A percentile compares a stretch with the other conserved stretches of the same genome.
Evolutionary conservation across 1,140 invertebrate genomes (phyloP).

Genomic region (Planococcus citri): DNA sequence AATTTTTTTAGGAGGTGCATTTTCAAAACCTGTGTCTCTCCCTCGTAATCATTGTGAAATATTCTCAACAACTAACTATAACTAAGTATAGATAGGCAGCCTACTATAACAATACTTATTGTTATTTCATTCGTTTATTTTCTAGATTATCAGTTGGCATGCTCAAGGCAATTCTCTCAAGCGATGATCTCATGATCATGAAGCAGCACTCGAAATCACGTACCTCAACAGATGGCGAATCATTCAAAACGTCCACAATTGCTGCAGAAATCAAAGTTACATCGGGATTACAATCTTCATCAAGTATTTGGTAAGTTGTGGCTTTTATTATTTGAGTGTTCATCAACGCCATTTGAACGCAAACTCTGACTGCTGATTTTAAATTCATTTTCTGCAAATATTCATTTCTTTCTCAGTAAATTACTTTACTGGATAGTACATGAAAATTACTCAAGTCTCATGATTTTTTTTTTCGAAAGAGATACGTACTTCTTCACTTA

Average conservation of each 20-base stretch:
- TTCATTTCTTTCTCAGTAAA: neutral
- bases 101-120: too few species aligned
- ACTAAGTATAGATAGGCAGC: too few species aligned
- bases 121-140: too few species aligned
- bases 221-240: conserved; percentile 38
- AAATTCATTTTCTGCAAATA: conserved; percentile 25
- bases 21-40: too few species aligned
- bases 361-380: conserved; percentile 37
- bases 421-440: neutral
- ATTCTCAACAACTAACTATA: too few species aligned
- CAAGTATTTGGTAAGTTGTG: conserved; percentile 53
- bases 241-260: conserved; percentile 29
- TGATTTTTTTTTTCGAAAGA: neutral
- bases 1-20: too few species aligned
- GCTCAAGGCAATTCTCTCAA: too few species aligned
- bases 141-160: too few species aligned
- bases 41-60: too few species aligned
- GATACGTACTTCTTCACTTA: conserved; percentile 28
- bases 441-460: neutral
- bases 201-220: neutral
- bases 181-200: too few species aligned
- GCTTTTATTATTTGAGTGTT: conserved; percentile 54
- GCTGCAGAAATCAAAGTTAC: conserved; percentile 34
- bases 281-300: conserved; percentile 34
- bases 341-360: conserved; percentile 63